A percentile compares a stretch with the other conserved stretches of the same genome.
These are phyloP conservation scores for Aix galericulata DNA, from an alignment of 2,113 vertebrate species.

Conservation along the genomic window DNA sequence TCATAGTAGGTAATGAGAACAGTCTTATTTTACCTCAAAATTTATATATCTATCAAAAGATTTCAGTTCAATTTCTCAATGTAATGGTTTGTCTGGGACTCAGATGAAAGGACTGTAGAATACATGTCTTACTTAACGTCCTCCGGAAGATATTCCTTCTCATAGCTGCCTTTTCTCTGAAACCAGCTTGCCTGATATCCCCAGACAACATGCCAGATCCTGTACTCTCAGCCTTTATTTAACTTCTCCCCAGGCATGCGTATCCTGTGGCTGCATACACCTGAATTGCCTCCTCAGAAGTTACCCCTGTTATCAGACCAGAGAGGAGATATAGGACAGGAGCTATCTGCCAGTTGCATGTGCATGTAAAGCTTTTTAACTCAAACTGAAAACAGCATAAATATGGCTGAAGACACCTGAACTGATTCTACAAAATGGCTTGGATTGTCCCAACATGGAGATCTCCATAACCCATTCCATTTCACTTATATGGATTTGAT, in stretches of 20 bases:
- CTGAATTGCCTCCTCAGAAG: neutral
- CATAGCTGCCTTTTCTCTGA: neutral
- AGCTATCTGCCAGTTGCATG: neutral
- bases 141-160: slow-evolving; percentile 8
- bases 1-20: neutral
- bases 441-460: neutral
- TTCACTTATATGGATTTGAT: neutral
- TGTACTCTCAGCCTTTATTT: slow-evolving; percentile 15
- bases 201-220: neutral
- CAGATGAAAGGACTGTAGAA: slow-evolving; percentile 4
- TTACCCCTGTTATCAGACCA: slow-evolving; percentile 18
- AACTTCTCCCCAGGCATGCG: neutral
- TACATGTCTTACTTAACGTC: neutral
- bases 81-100: neutral
- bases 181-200: neutral
- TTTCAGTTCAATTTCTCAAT: neutral
- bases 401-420: neutral
- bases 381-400: neutral
- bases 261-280: slow-evolving; percentile 51
- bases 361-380: neutral
- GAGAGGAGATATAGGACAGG: neutral
- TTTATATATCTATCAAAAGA: neutral
- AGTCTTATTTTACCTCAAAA: neutral
- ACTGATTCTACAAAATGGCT: neutral
- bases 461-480: neutral